Percentiles rank a stretch among this genome's conserved stretches.
Evolutionary conservation across 2,888 invertebrate species (phyloP).

Genomic region (Lasioglossum morio): DNA sequence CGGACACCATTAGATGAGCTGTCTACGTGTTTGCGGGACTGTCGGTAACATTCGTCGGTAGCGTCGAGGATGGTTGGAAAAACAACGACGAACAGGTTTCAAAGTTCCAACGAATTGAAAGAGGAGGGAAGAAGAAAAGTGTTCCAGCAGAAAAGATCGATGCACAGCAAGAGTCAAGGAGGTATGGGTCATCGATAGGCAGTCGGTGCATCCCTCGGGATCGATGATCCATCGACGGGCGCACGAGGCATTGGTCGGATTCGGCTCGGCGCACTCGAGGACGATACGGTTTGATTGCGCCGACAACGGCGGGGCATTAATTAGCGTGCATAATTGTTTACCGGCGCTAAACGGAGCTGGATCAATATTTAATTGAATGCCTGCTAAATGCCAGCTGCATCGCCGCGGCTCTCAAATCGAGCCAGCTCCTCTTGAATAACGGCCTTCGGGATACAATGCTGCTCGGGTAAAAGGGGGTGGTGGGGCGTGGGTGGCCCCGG

Average conservation of each 20-base stretch:
- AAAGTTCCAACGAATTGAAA: slow-evolving; percentile 13
- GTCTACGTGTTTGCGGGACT: slow-evolving; percentile 23
- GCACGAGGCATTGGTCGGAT: slow-evolving; percentile 61
- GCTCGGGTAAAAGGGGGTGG: slow-evolving; percentile 9
- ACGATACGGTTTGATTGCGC: slow-evolving; percentile 81
- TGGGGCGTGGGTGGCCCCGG: background rate
- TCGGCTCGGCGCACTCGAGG: slow-evolving; percentile 75
- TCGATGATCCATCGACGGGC: slow-evolving; percentile 64
- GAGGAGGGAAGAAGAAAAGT: slow-evolving; percentile 16
- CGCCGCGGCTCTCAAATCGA: slow-evolving; percentile 78
- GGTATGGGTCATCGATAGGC: background rate
- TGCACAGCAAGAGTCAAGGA: background rate
- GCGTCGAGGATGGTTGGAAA: too few relatives aligned
- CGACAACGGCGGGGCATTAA: slow-evolving; percentile 81
- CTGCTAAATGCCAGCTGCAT: slow-evolving; percentile 81
- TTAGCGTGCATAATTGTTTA: slow-evolving; percentile 84
- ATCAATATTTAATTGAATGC: slow-evolving; percentile 84
- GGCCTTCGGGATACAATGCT: slow-evolving; percentile 68
- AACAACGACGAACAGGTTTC: too few relatives aligned
- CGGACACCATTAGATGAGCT: slow-evolving; percentile 25
- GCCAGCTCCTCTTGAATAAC: slow-evolving; percentile 74
- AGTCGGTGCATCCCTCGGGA: slow-evolving; percentile 43
- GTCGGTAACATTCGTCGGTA: background rate
- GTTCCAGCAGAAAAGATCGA: background rate
- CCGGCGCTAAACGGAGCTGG: slow-evolving; percentile 81